Percentiles rank a stretch among this genome's conserved stretches.
Conservation (phyloP, 1,140 invertebrate species). For the Pseudomyrmex pallidus region DNA sequence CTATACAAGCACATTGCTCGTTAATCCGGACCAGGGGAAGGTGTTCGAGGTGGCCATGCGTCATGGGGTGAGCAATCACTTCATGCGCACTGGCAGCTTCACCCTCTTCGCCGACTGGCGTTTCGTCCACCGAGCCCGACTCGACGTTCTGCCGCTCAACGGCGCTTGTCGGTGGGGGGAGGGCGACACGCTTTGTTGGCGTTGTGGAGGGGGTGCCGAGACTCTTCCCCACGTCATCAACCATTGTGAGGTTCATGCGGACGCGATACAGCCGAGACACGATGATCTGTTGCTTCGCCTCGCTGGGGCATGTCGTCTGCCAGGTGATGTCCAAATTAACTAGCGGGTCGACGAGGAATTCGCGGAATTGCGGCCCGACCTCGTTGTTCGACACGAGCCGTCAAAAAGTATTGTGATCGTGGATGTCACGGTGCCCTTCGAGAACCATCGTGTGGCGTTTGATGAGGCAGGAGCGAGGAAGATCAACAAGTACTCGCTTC, state of each 20-base stretch:
- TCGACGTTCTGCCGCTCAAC: neutral
- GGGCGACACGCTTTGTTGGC: too few species aligned
- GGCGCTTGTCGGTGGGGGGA: neutral
- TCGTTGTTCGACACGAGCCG: constrained; percentile 4
- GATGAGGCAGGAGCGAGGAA: constrained; percentile 1
- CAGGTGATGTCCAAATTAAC: neutral
- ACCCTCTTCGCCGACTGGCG: constrained; percentile 20
- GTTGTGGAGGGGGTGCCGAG: neutral
- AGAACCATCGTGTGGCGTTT: neutral
- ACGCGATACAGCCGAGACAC: neutral
- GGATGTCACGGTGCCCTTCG: constrained; percentile 21
- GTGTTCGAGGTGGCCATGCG: constrained; percentile 22
- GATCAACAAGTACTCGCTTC: neutral
- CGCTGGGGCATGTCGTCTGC: neutral
- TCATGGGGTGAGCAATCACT: neutral
- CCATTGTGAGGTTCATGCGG: neutral
- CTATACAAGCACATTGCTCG: neutral
- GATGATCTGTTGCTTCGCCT: neutral
- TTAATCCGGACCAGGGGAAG: neutral
- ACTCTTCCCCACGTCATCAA: neutral
- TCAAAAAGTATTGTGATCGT: neutral
- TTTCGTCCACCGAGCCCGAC: neutral
- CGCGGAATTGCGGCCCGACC: neutral
- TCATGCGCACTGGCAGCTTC: neutral
- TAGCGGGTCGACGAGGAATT: neutral